Evolutionary conservation across 2,113 vertebrate species (phyloP), one percentile per base, ranked within the genome.

Genomic region (Eonycteris spelaea): DNA sequence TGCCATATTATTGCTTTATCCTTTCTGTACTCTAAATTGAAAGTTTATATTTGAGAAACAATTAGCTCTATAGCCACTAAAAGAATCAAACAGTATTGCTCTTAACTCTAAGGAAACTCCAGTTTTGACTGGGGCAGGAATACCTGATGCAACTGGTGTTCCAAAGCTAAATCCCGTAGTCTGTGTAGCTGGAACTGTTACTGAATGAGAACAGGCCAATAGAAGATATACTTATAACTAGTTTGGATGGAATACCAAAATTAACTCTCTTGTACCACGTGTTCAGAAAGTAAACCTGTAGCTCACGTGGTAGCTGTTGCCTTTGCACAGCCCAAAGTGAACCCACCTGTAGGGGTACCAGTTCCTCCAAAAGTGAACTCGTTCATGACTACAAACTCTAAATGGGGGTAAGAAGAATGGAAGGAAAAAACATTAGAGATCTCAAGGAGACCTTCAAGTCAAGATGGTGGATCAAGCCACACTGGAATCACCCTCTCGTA

Each of bases 71-170:
- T 51, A 63, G 10, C 22, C 28, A 63, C 68, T 67, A 48, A 96
- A 93, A 94, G 26, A 96, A 90, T 82, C 38, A 90, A 94, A 90
- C 12, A 26, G 33, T 51, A 71, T 67, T 84, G 24, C 71, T 6
- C 98, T 98, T 95, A 98, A 98, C 95, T 98, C 99, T 75, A 99
- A 98, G 2, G 98, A 96, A 94, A 99, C 99, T 1, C 96, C 55
- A 4, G 97, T 57, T 51, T 97, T 95, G 77, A 91, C 96, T 74
- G 98, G 98, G 7, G 97, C 87, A 7, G 97, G 59, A 15, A 21
- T 14, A 51, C 51, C 8, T 86, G 90, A 78, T 12, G 92, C 12
- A 48, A 86, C 26, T 35, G 84, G 94, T n/a, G 98, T 97, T 33
- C 98, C 98, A 80, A 99, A 99, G 96, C 97, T 98, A 86, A 99